Conservation (phyloP, 2,888 invertebrate species). For the Philopedon plagiatum region DNA sequence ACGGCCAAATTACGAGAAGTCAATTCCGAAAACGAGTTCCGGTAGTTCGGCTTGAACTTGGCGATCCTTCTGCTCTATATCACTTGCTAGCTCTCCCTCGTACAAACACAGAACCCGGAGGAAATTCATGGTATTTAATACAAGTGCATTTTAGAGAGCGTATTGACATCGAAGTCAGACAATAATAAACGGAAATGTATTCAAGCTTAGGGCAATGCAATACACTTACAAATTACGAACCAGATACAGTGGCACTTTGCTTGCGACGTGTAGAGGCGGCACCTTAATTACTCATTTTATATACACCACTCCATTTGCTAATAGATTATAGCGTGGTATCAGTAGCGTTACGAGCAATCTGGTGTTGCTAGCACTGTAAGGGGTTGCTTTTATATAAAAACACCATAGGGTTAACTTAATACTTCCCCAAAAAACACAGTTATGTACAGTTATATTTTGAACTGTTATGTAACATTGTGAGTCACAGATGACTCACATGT, state of each 20-base stretch:
- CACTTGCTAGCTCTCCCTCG: no score
- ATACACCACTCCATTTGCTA: conserved; percentile 66
- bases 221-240: conserved; percentile 68
- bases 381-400: no score
- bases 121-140: conserved; percentile 38
- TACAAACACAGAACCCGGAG: conserved; percentile 24
- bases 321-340: conserved; percentile 60
- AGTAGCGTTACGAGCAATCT: conserved; percentile 26
- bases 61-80: no score
- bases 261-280: conserved; percentile 67
- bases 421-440: no score
- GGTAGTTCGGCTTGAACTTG: no score
- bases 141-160: conserved; percentile 47
- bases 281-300: conserved; percentile 68
- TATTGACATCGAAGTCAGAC: conserved; percentile 51
- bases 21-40: no score
- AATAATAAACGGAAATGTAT: conserved; percentile 67
- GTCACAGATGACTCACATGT: no score
- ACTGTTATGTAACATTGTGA: no score
- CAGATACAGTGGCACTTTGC: conserved; percentile 68
- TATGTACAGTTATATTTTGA: no score
- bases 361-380: neutral
- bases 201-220: conserved; percentile 64
- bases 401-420: no score
- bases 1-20: no score